phyloP scores from a whole-genome alignment of 2,888 invertebrate species.

The Terebella lapidaria region DNA sequence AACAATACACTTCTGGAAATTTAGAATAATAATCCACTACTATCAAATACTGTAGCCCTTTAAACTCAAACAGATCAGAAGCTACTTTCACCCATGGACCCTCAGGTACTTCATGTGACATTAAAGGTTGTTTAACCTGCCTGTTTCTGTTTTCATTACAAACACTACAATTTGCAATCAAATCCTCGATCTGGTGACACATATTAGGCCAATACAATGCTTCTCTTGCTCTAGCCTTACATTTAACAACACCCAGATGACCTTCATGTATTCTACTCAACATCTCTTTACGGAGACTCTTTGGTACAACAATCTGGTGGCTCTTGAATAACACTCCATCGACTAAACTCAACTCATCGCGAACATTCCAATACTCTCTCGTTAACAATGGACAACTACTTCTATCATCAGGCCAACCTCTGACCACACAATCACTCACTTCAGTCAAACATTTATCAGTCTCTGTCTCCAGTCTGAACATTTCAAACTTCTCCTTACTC shows the following conservation, averaged over 20 bases:
- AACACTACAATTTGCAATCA: too few relatives aligned
- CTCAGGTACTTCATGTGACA: not conserved
- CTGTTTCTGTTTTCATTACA: too few relatives aligned
- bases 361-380: too few relatives aligned
- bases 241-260: not conserved
- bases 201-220: not conserved
- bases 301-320: not conserved
- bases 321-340: not conserved
- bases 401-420: too few relatives aligned
- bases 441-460: too few relatives aligned
- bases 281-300: not conserved
- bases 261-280: not conserved
- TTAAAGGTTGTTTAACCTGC: too few relatives aligned
- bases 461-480: too few relatives aligned
- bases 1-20: not conserved
- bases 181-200: not conserved
- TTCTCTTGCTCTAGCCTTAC: not conserved
- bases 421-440: too few relatives aligned
- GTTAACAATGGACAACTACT: too few relatives aligned
- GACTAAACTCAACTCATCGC: too few relatives aligned
- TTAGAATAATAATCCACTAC: not conserved
- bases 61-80: not conserved
- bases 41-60: not conserved
- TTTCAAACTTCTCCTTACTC: too few relatives aligned
- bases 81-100: not conserved